A percentile compares a stretch with the other conserved stretches of the same genome.
Conservation (phyloP, 2,888 invertebrate species). For the Drosophila cracens region DNA sequence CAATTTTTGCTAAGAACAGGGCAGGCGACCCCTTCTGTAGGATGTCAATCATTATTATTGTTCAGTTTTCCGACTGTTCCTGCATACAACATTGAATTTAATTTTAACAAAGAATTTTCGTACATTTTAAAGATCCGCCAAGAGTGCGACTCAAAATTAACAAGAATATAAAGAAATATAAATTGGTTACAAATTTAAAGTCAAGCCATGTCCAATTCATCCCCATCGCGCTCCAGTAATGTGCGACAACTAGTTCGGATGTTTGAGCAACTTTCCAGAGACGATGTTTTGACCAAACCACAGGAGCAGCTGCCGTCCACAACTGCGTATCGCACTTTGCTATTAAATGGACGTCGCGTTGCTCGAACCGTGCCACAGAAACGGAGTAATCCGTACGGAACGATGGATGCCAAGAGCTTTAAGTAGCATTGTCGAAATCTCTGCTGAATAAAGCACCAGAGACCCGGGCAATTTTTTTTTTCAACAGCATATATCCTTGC, state of each 20-base stretch:
- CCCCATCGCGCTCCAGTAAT: not conserved
- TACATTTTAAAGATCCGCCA: not conserved
- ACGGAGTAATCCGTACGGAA: not conserved
- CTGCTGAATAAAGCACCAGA: not conserved
- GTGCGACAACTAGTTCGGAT: not conserved
- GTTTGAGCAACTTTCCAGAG: not conserved
- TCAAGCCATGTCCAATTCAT: not conserved
- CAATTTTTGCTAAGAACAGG: not conserved
- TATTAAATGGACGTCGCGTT: not conserved
- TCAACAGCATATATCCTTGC: no score
- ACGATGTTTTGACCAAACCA: not conserved
- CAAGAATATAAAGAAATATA: not conserved
- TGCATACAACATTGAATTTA: not conserved
- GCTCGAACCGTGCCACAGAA: not conserved
- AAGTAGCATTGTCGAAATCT: not conserved
- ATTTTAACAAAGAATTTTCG: not conserved
- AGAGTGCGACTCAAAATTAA: not conserved
- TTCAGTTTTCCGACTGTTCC: not conserved
- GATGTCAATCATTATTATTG: not conserved
- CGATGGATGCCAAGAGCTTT: not conserved
- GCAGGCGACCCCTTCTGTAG: not conserved
- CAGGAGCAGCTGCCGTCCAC: not conserved
- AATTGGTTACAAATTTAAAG: not conserved
- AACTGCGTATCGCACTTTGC: not conserved
- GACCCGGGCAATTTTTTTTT: not conserved